Conservation (phyloP, 37 sponge, comb jelly and placozoan species). For the Oscarella lobularis region DNA sequence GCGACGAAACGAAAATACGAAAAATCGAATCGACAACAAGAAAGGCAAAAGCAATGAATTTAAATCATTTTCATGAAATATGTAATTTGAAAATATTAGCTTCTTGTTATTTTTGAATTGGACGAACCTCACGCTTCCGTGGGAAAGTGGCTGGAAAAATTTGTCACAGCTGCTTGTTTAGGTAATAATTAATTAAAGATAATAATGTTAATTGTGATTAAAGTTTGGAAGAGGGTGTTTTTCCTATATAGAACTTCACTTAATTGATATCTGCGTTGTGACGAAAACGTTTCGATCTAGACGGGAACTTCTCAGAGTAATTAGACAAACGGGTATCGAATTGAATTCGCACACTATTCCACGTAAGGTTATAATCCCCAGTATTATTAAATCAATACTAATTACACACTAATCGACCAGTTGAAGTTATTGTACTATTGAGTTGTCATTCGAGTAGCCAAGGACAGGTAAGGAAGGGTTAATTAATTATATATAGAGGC, state of each 20-base stretch:
- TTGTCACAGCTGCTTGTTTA: neutral
- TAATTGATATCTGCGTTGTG: too few relatives aligned
- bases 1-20: too few relatives aligned
- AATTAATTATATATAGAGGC: too few relatives aligned
- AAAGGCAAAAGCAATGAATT: too few relatives aligned
- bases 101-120: neutral
- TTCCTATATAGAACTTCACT: too few relatives aligned
- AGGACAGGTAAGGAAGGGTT: neutral
- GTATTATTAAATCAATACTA: neutral
- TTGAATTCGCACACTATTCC: neutral
- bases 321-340: neutral
- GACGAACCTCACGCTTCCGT: neutral
- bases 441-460: slow-evolving; percentile 1
- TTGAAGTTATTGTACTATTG: neutral
- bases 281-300: neutral
- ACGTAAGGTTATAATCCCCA: neutral
- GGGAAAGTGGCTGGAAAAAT: neutral
- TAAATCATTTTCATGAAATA: too few relatives aligned
- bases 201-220: neutral
- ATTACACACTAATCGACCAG: neutral
- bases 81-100: too few relatives aligned
- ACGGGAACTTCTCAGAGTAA: neutral
- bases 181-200: too few relatives aligned
- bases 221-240: neutral
- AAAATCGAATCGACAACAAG: too few relatives aligned